Evolutionary conservation across 2,888 invertebrate species (phyloP), one percentile per base, ranked within the genome.

Genomic region (Cryptocephalus moraei): DNA sequence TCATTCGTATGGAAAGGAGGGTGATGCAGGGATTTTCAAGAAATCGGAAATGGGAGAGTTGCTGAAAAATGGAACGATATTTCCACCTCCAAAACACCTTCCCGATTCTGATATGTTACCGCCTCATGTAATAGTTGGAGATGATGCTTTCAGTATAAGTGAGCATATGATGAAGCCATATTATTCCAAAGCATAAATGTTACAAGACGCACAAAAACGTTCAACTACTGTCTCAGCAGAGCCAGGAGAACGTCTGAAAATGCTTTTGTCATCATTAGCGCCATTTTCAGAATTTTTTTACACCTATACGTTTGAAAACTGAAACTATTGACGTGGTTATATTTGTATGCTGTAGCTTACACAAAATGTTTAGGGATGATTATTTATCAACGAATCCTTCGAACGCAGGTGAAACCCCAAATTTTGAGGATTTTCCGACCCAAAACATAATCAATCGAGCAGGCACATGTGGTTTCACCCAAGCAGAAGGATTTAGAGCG

Each of bases 231-330:
- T 6, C 36, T 36, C 36, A 36, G 36, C 12, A 36, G 6, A 36
- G 36, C 36, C 6, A 36, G 4, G 36, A 36, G 36, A 36, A 36
- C 36, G 36, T 36, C 36, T 12, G 36, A 36, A 36, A 36, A 36
- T 36, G 36, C 36, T 36, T 36, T 36, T 36, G 2, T 4, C 13
- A 41, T 13, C 22, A 22, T 41, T 13, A 13, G 41, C 22, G 9
- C 41, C 11, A 41, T 13, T 13, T 41, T 41, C 22, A 41, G 41
- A 41, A 13, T 41, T 12, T 41, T 41, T 41, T 41, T 31, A 41
- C 41, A 13, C 41, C 41, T 13, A 41, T 41, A 9, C 8, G 14
- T 13, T 9, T 41, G 31, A 41, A 41, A 41, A 8, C 31, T 41
- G n/a, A 41, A 14, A 13, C 8, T 13, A n/a, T 14, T 12, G 41